A percentile compares a stretch with the other conserved stretches of the same genome.
phyloP scores from a whole-genome alignment of 2,888 invertebrate species.

The Eumerus sabulonum region DNA sequence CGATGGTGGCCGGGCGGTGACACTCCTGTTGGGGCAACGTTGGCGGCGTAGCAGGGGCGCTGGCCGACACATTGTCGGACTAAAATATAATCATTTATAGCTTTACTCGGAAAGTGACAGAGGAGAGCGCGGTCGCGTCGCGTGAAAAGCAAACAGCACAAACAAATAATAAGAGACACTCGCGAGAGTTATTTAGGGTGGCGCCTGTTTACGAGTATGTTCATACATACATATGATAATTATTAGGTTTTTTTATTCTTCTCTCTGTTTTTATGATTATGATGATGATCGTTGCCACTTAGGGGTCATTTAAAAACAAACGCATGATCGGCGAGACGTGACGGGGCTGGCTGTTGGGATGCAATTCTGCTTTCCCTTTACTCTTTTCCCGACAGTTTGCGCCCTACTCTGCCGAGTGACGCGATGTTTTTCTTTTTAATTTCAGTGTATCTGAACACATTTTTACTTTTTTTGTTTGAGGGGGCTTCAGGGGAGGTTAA shows the following conservation, averaged over 20 bases:
- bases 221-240: conserved; percentile 18
- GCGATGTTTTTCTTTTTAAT: conserved; percentile 8
- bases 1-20: conserved; percentile 5
- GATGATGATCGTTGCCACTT: conserved; percentile 51
- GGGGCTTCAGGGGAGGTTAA: conserved; percentile 39
- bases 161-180: conserved; percentile 15
- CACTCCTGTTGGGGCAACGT: too few relatives aligned
- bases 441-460: too few relatives aligned
- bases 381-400: not conserved
- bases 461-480: conserved; percentile 18
- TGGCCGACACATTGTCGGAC: conserved; percentile 62
- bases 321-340: conserved; percentile 32
- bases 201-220: conserved; percentile 54
- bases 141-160: conserved; percentile 8
- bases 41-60: conserved; percentile 33
- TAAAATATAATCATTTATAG: conserved; percentile 66
- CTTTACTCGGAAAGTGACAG: conserved; percentile 51
- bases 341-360: not conserved
- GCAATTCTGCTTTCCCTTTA: conserved; percentile 11
- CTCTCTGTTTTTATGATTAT: not conserved
- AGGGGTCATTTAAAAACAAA: conserved; percentile 52
- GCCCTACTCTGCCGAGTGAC: not conserved
- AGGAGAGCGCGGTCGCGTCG: conserved; percentile 8
- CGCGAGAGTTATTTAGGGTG: conserved; percentile 64
- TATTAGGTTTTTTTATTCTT: conserved; percentile 46